Percentiles rank a stretch among this genome's conserved stretches.
These are phyloP conservation scores for Phoxinus dragarum DNA, from an alignment of 2,797 vertebrate species.

Conservation along the genomic window DNA sequence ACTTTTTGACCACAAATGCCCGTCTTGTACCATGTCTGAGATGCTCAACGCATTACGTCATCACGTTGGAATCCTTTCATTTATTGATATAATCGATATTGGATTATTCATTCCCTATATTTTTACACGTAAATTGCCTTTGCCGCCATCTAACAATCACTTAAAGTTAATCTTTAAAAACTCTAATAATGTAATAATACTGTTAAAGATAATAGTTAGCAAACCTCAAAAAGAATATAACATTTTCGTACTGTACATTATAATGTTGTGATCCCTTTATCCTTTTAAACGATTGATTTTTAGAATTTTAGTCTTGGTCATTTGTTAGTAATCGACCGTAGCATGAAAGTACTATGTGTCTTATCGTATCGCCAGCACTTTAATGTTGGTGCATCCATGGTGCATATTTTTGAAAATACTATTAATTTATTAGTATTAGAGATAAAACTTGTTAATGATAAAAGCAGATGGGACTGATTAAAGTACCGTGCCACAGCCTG, in stretches of 20 bases:
- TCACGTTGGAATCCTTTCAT: background rate
- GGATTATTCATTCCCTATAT: background rate
- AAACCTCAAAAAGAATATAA: background rate
- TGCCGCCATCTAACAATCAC: background rate
- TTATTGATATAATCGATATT: background rate
- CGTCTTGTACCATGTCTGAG: too few relatives aligned
- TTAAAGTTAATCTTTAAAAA: background rate
- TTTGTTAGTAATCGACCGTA: background rate
- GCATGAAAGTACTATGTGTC: background rate
- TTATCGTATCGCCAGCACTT: background rate
- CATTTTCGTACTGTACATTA: background rate
- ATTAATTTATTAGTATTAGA: background rate
- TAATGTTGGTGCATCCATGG: background rate
- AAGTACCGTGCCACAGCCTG: background rate
- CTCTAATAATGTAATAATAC: background rate
- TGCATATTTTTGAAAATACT: background rate
- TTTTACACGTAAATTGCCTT: background rate
- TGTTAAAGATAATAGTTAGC: background rate
- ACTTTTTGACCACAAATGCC: too few relatives aligned
- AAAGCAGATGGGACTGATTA: background rate
- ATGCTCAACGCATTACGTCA: too few relatives aligned
- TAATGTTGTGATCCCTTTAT: background rate
- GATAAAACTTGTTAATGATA: background rate
- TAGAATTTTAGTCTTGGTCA: background rate
- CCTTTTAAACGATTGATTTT: background rate